Percentiles rank a stretch among this genome's conserved stretches.
Evolutionary conservation across 2,113 vertebrate species (phyloP).

Genomic region (Sinocyclocheilus rhinocerous): DNA sequence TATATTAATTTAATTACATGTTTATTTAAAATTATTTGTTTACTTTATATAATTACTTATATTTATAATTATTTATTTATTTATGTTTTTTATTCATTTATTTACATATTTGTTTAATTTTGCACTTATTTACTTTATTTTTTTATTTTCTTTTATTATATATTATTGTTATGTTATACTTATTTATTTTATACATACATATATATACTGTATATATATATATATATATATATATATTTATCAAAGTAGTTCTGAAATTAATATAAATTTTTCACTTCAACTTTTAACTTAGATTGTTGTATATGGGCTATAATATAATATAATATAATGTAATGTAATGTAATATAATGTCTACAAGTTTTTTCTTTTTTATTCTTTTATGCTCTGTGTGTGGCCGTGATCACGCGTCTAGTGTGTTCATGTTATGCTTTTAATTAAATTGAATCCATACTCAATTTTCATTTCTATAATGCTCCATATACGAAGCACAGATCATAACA

Average conservation of each 20-base stretch:
- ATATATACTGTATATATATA: too few species aligned
- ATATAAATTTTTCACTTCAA: background rate
- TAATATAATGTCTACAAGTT: background rate
- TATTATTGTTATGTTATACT: too few species aligned
- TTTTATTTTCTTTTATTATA: too few species aligned
- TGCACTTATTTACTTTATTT: too few species aligned
- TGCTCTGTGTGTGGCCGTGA: background rate
- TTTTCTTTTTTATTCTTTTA: background rate
- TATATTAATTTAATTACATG: too few species aligned
- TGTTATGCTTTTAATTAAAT: slow-evolving; percentile 19
- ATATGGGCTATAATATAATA: background rate
- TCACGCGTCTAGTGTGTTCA: background rate
- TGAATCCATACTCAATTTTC: background rate
- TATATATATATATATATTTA: too few species aligned
- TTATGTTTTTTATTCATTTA: too few species aligned
- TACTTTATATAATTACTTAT: too few species aligned
- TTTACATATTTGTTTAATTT: too few species aligned
- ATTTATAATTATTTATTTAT: too few species aligned
- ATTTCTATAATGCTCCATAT: background rate
- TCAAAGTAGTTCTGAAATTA: background rate
- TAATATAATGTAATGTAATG: background rate
- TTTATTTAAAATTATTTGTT: too few species aligned
- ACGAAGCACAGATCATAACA: background rate
- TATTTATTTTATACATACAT: too few species aligned
- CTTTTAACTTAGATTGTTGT: background rate